These are phyloP conservation scores for Parauchenoglanis punctatus DNA, from an alignment of 2,797 vertebrate genomes.

Conservation along the genomic window DNA sequence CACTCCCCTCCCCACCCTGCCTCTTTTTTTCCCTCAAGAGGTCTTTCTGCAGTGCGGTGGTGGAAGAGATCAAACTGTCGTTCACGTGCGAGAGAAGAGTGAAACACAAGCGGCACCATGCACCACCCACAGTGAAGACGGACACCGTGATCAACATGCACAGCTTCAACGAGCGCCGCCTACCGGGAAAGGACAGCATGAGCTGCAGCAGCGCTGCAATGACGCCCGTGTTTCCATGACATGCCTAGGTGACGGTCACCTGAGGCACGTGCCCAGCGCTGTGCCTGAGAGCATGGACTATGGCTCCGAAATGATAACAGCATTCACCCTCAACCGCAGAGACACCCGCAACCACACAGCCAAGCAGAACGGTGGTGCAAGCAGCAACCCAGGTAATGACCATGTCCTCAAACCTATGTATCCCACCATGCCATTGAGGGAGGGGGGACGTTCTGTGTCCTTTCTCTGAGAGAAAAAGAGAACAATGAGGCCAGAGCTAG, in stretches of 20 bases:
- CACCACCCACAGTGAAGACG: slow-evolving; percentile 81
- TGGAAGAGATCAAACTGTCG: slow-evolving; percentile 94
- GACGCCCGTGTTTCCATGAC: slow-evolving; percentile 89
- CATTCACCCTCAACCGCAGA: slow-evolving; percentile 79
- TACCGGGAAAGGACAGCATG: slow-evolving; percentile 97
- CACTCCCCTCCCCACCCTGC: slow-evolving; percentile 64
- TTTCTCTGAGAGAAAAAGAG: slow-evolving; percentile 57
- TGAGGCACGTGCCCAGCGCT: slow-evolving; percentile 72
- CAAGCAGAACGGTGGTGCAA: slow-evolving; percentile 76
- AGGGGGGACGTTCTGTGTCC: slow-evolving; percentile 60
- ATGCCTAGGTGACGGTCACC: slow-evolving; percentile 71
- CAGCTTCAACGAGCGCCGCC: slow-evolving; percentile 95
- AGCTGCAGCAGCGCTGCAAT: slow-evolving; percentile 90
- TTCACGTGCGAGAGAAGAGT: slow-evolving; percentile 96
- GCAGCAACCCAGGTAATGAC: slow-evolving; percentile 78
- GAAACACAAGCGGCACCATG: slow-evolving; percentile 85
- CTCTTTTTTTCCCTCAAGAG: slow-evolving; percentile 83
- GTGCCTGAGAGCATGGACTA: slow-evolving; percentile 75
- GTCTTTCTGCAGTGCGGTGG: slow-evolving; percentile 97
- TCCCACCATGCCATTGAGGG: slow-evolving; percentile 62
- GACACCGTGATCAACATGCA: slow-evolving; percentile 99
- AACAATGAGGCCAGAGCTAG: slow-evolving; percentile 53
- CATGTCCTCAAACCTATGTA: slow-evolving; percentile 64
- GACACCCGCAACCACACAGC: slow-evolving; percentile 77
- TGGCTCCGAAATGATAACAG: slow-evolving; percentile 74